Base-by-base conservation (phyloP, 2,797 vertebrate species). In the Brachyalestes nurse region DNA sequence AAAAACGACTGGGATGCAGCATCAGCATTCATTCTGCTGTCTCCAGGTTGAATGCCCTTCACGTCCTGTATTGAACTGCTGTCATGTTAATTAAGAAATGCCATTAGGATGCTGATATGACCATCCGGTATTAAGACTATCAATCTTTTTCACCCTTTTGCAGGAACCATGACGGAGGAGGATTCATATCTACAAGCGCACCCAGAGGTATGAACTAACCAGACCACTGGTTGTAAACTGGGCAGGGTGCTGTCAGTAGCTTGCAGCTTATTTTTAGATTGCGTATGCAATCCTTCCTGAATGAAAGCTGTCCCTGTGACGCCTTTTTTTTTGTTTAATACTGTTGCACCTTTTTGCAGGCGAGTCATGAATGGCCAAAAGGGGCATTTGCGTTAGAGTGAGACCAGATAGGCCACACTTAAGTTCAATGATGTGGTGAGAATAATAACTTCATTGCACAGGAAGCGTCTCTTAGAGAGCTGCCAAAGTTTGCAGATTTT, bases 141-240 rank as follows among this genome's bases (percentile, higher is more conserved):
- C 12, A 58, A 2, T 38, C 14, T 10, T 42, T 61, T 65, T 65
- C 23, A 67, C 60, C 62, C 25, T n/a, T 58, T 0, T 72, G 8
- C 75, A 90, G 87, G 79, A 84, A 84, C 77, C 83, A 90, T 90
- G 89, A 88, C 85, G 19, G 86, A 86, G 49, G 89, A 89, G 64
- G 86, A 87, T 21, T 0, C 78, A 14, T 89, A 85, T 77, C 85
- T 87, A 45, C 40, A 57, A 25, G 13, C 17, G 13, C 77, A 80
- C 13, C 5, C 14, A 19, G 80, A 72, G 81, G 88, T 89, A 25
- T 10, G 13, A 8, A 47, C 16, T 16, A 40, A 42, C 7, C 23
- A 8, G 14, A 42, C 25, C 40, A 67, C 10, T 47, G 10, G 10
- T 42, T 5, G 1, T 47, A 47, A 6, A 47, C 9, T 47, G 45